Base-by-base conservation (phyloP, 2,888 invertebrate species). In the Xestobium rufovillosum region DNA sequence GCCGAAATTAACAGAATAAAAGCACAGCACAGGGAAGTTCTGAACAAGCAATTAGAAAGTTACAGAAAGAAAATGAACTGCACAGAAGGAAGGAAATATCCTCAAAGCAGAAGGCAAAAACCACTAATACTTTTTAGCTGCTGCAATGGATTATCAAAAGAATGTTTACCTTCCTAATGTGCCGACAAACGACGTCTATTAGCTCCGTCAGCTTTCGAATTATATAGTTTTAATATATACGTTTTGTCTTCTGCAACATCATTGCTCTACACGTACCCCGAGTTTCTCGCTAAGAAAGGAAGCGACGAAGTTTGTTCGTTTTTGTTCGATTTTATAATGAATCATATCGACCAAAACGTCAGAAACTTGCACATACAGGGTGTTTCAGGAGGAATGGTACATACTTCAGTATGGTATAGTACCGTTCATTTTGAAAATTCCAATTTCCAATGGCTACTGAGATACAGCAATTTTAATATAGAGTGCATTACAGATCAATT, bases 1-100 rank as follows among this genome's bases (percentile, higher is more conserved):
- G 34, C 34, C 26, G 25, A 34, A n/a, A 15, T 14, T 31, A 34
- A 34, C 4, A 34, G 16, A 14, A 6, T 33, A 33, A 9, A 33
- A n/a, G n/a, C n/a, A n/a, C n/a, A 33, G 26, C 9, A 6, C 25
- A 33, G 8, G 16, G 13, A 31, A 31, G 15, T 6, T 27, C 28
- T 9, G 28, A 27, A 27, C n/a, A n/a, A 6, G 11, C 9, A 27
- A 27, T 27, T 27, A 27, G 28, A 11, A 27, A 11, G 28, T 10
- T 27, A 14, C 10, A 33, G 11, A 4, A 6, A 26, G 8, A 33
- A 33, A 26, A 33, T 33, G n/a, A 33, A 33, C 26, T 33, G 27
- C 33, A 33, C 28, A 29, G 10, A 28, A 26, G 33, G 28, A 9
- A 12, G 27, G 33, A 33, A 33, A 33, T 9, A 14, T 6, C 27